Evolutionary conservation across 2,888 invertebrate species (phyloP).

Genomic region (Halocaridina rubra): DNA sequence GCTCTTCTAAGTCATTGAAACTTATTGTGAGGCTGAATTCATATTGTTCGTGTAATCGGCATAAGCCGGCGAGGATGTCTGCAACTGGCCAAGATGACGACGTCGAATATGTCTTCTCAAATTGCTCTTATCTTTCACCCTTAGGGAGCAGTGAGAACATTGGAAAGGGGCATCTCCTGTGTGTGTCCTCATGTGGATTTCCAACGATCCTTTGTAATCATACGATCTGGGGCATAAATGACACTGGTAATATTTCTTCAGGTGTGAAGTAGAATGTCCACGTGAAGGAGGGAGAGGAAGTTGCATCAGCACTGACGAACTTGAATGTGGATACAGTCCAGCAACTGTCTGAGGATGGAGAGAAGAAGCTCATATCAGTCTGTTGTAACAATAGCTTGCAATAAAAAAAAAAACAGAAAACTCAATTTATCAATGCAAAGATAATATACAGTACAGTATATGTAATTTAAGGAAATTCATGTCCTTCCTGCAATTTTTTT

Average conservation of each 20-base stretch:
- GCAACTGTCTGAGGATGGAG: conserved; percentile 46
- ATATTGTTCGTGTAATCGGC: not conserved
- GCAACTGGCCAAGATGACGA: conserved; percentile 16
- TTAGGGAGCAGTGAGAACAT: conserved; percentile 44
- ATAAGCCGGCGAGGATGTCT: not conserved
- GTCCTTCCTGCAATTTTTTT: too few species aligned
- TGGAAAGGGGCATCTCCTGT: conserved; percentile 42
- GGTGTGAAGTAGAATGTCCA: too few species aligned
- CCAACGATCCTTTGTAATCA: conserved; percentile 47
- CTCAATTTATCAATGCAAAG: not conserved
- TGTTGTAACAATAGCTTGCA: not conserved
- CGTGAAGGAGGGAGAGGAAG: conserved; percentile 18
- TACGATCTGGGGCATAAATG: conserved; percentile 47
- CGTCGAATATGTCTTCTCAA: conserved; percentile 39
- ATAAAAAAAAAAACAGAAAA: not conserved
- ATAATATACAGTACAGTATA: too few species aligned
- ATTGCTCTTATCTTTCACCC: conserved; percentile 46
- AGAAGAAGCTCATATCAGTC: conserved; percentile 31
- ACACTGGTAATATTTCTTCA: conserved; percentile 53
- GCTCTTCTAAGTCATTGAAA: not conserved
- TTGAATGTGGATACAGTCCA: too few species aligned
- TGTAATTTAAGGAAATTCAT: too few species aligned
- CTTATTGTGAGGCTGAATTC: not conserved
- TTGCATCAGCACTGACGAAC: too few species aligned
- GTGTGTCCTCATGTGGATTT: conserved; percentile 49